Conservation (phyloP, 2,888 invertebrate species). For the Drosophila gaucha region DNA sequence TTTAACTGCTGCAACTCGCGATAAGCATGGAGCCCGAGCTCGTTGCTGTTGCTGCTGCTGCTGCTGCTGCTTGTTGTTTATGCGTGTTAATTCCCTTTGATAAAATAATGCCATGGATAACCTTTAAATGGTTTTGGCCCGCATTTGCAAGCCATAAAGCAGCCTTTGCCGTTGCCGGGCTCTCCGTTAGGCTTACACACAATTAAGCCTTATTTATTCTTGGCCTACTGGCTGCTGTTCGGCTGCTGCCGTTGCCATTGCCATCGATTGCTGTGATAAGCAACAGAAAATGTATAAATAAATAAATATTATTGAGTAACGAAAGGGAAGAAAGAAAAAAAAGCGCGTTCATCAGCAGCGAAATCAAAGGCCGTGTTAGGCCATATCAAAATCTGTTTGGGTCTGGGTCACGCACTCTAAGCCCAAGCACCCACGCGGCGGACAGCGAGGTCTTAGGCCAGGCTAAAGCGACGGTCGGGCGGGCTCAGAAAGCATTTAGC, state of each 20-base stretch:
- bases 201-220: conserved; percentile 79
- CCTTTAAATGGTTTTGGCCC: conserved; percentile 79
- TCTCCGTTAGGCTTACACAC: conserved; percentile 60
- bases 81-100: conserved; percentile 81
- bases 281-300: conserved; percentile 81
- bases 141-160: conserved; percentile 65
- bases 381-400: conserved; percentile 58
- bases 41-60: conserved; percentile 15
- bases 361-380: conserved; percentile 69
- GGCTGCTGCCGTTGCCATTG: background rate
- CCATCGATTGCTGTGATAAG: conserved; percentile 78
- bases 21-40: conserved; percentile 53
- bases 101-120: conserved; percentile 80
- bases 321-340: conserved; percentile 16
- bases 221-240: conserved; percentile 47
- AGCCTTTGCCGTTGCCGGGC: conserved; percentile 33
- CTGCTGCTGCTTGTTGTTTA: conserved; percentile 59
- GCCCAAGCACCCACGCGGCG: no score
- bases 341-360: conserved; percentile 43
- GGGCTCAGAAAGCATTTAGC: conserved; percentile 66
- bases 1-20: conserved; percentile 72
- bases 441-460: background rate
- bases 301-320: conserved; percentile 72
- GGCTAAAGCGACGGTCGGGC: conserved; percentile 23
- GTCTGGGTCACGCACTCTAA: conserved; percentile 42